Evolutionary conservation across 2,113 vertebrate genomes (phyloP), one percentile per base, ranked within the genome.

Genomic region (Stictonetta naevosa): DNA sequence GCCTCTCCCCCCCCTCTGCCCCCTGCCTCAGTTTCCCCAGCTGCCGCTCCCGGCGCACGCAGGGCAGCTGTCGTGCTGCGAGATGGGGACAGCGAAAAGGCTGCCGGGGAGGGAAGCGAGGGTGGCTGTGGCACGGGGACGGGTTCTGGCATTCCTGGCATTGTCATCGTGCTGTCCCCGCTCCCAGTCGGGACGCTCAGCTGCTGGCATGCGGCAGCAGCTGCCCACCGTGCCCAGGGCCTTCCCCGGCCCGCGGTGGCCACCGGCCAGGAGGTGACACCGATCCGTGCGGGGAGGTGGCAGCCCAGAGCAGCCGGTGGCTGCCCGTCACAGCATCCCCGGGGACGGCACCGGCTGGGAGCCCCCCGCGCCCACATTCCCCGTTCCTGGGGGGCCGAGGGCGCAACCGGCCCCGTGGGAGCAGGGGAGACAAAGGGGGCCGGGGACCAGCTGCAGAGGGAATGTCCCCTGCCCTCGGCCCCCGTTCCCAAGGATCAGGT

Each of bases 401-500:
- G 46, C 3, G 1, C 48, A 67, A 42, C 53, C 46, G 0, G 48
- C 84, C 83, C 50, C 31, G 10, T 17, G 55, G 6, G 55, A 88
- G 55, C 7, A 1, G 58, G 73, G 71, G 71, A 96, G 87, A 96
- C 96, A 96, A 96, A 96, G 74, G 66, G 91, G 93, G 74, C 88
- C 2, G 8, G 60, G 87, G 93, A 90, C 94, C 96, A 96, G 95
- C 95, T 95, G 94, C 93, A 83, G 94, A 58, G 25, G 76, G 94
- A 95, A 94, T 91, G 91, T 93, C 93, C 91, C 93, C 92, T 93
- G 94, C 75, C 84, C 91, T 58, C 59, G 53, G 90, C 93, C 93
- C 40, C 74, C 93, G 71, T 83, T 97, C 96, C 93, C 93, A 92
- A 78, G 96, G 88, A 92, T 98, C 95, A 88, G 82, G 85, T 97